Conservation (phyloP, 2,797 vertebrate genomes). For the Girardinus metallicus region DNA sequence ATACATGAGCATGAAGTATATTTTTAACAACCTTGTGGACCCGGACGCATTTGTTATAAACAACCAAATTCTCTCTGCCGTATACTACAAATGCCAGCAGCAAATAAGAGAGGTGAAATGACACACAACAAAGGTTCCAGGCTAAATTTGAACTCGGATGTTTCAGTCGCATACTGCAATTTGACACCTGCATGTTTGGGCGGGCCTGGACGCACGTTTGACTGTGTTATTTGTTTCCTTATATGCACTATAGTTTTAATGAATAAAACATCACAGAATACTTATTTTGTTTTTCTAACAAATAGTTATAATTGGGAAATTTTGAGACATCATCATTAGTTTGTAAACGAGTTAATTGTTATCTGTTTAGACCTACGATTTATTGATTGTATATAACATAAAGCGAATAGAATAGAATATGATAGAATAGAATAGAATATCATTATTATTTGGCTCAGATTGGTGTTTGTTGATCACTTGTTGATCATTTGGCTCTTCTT, state of each 20-base stretch:
- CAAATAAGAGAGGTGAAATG: conserved; percentile 17
- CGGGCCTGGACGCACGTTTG: not conserved
- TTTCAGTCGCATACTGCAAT: conserved; percentile 35
- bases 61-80: not conserved
- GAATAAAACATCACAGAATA: not conserved
- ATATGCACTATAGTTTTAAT: not conserved
- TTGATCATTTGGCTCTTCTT: conserved; percentile 11
- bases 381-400: not conserved
- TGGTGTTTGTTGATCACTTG: not conserved
- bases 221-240: not conserved
- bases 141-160: conserved; percentile 58
- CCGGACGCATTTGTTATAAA: not conserved
- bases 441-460: not conserved
- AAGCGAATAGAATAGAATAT: not conserved
- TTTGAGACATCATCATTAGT: not conserved
- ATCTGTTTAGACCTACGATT: not conserved
- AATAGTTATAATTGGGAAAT: not conserved
- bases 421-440: not conserved
- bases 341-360: not conserved
- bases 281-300: not conserved
- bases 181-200: conserved; percentile 35
- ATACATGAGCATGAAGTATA: not conserved
- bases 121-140: conserved; percentile 50
- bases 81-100: conserved; percentile 6
- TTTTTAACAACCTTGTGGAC: not conserved